Base-by-base conservation (phyloP, 2,797 vertebrate species). In the Takifugu ocellatus region DNA sequence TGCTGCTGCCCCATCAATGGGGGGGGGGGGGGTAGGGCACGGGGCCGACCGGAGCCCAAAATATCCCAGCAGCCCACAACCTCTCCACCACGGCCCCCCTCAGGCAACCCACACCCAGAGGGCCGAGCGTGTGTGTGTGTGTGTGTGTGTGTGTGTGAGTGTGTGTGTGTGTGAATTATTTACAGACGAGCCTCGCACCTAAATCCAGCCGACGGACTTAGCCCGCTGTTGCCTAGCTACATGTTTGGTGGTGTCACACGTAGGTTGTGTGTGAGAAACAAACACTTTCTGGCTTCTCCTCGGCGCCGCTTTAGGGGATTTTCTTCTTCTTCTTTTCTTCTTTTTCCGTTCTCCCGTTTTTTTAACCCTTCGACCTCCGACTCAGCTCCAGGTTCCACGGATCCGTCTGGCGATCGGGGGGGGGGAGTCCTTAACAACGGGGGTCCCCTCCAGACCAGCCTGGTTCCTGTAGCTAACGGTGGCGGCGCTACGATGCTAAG, bases 151-250 rank as follows among this genome's bases (percentile, higher is more conserved):
- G 49, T 54, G 33, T 27, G 42, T 51, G 49, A 49, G 46, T 54
- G 57, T 49, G 60, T 64, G 36, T 46, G 51, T 51, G 49, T 54
- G 33, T 66, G 68, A 80, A 76, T 77, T 78, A 84, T 78, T 79
- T 77, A 75, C 67, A 75, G 72, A 57, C 59, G 1, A 68, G 76
- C 66, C 75, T 79, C 45, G 70, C 70, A 54, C 72, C 72, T 70
- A 72, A 71, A 80, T 61, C 71, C 75, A 75, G 68, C 4, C 53
- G 75, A 70, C 74, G 55, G 76, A 86, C 76, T 78, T 83, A 82
- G 74, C 72, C 75, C 68, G 21, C 77, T 78, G 86, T 85, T 86
- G 86, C 83, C 77, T 88, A 75, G 84, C 61, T 70, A 87, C 86
- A 42, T 67, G 74, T 76, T 82, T 68, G 47, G 70, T 67, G 63